phyloP scores from a whole-genome alignment of 2,113 vertebrate species.

The Festucalex cinctus region DNA sequence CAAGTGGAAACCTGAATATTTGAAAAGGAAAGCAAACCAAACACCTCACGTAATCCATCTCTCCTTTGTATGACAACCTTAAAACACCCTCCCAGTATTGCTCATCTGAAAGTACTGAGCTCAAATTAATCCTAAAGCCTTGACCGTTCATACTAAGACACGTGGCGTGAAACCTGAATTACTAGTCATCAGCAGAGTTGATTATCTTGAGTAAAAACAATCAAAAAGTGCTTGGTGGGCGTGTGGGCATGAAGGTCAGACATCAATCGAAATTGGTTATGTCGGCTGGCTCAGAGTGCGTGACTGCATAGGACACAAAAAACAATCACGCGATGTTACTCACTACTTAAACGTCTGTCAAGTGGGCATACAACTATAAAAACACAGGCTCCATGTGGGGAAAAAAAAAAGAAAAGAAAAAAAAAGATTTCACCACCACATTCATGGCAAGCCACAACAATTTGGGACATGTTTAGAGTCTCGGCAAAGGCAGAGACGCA shows the following conservation, averaged over 20 bases:
- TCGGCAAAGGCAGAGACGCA: neutral
- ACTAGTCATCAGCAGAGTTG: slow-evolving; percentile 32
- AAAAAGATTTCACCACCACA: neutral
- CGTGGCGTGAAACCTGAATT: slow-evolving; percentile 23
- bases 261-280: slow-evolving; percentile 20
- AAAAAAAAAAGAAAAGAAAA: neutral
- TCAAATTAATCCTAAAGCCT: slow-evolving; percentile 19
- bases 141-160: neutral
- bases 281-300: slow-evolving; percentile 18
- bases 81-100: neutral
- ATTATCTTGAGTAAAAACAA: slow-evolving; percentile 22
- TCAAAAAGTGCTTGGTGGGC: neutral
- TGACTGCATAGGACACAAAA: slow-evolving; percentile 23
- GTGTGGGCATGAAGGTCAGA: slow-evolving; percentile 27
- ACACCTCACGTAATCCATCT: slow-evolving; percentile 22
- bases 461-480: neutral
- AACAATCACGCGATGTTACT: slow-evolving; percentile 9
- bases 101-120: slow-evolving; percentile 19
- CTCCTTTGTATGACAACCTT: slow-evolving; percentile 21
- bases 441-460: neutral
- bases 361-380: too few relatives aligned
- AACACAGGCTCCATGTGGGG: neutral
- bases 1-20: slow-evolving; percentile 22
- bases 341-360: neutral
- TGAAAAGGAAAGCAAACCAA: slow-evolving; percentile 22